Base-by-base conservation (phyloP, 2,888 invertebrate genomes). In the Ditula angustiorana region DNA sequence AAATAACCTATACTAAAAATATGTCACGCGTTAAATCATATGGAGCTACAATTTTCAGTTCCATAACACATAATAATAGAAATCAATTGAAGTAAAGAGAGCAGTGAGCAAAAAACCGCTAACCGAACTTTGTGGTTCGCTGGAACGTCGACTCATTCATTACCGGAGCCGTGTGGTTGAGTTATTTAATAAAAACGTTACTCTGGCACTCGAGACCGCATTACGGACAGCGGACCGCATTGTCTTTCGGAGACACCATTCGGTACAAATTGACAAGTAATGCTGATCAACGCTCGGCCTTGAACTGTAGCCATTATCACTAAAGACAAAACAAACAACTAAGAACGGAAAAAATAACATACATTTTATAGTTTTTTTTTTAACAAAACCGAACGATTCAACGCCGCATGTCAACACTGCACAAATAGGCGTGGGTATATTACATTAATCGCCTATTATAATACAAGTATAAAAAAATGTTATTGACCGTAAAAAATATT, bases 131-230 rank as follows among this genome's bases (percentile, higher is more conserved):
- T 76, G 83, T 79, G 78, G 80, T 61, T 49, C 41, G 55, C 37
- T 79, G 76, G 76, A 80, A 75, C 76, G 80, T 78, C 82, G 76
- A 83, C 80, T 84, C 85, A 86, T 88, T 88, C 83, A 86, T 84
- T 87, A 85, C 77, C 74, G 69, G 74, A 84, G 75, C 79, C 71
- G 80, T 86, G 87, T 81, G 87, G 88, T 87, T 86, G 80, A 73
- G 78, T 84, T 86, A 83, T 87, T 87, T 85, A 86, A 87, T 86
- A 81, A 86, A 64, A 89, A 87, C 82, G 82, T 84, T 85, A 85
- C 78, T 79, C 76, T 74, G 70, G 70, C 71, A 68, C 76, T 74
- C 72, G 73, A 73, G 73, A 82, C 76, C 81, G 78, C 81, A 82
- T 81, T 77, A 76, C 74, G 72, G 69, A 71, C 71, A 69, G 64